Base-by-base conservation (phyloP, 2,113 vertebrate genomes). In the Ceuthmochares aereus region DNA sequence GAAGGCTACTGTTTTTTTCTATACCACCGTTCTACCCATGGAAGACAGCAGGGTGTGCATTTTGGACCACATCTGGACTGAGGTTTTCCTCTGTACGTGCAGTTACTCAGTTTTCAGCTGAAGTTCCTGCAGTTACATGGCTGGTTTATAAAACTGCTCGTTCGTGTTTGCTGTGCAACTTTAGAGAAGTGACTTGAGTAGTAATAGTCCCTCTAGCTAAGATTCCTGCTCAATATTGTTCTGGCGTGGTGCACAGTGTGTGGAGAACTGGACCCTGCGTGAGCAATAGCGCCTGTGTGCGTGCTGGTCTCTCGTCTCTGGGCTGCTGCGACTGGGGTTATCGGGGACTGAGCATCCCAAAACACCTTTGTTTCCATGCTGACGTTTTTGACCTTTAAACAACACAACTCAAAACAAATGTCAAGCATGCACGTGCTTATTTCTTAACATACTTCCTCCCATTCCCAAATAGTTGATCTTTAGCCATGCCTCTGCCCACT, bases 271-370 rank as follows among this genome's bases (percentile, higher is more conserved):
- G 60, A 3, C 43, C 22, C 27, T 15, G 6, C 15, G 23, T 17
- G 43, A 55, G 34, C 42, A 0, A 8, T n/a, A n/a, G 27, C 4
- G 26, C 32, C 68, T 6, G 1, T 2, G 7, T 19, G 17, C 0
- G 1, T 59, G 6, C 22, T 12, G 7, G 4, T 20, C 23, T 45
- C 6, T 19, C 22, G 5, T 20, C 36, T 5, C 58, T n/a, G n/a
- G 42, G 43, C 37, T n/a, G 2, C 42, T 26, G 45, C 1, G 1
- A 0, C 8, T 36, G 58, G 42, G 40, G 4, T 55, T 29, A 47
- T 1, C 1, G 7, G 56, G 16, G n/a, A 5, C 47, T 0, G 2
- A 58, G 51, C 16, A 5, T 55, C 62, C 15, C 36, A 34, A 14
- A 72, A 36, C 60, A 40, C 51, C 36, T 72, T 5, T 3, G 3